Base-by-base conservation (phyloP, 2,113 vertebrate genomes). In the Octodon degus region DNA sequence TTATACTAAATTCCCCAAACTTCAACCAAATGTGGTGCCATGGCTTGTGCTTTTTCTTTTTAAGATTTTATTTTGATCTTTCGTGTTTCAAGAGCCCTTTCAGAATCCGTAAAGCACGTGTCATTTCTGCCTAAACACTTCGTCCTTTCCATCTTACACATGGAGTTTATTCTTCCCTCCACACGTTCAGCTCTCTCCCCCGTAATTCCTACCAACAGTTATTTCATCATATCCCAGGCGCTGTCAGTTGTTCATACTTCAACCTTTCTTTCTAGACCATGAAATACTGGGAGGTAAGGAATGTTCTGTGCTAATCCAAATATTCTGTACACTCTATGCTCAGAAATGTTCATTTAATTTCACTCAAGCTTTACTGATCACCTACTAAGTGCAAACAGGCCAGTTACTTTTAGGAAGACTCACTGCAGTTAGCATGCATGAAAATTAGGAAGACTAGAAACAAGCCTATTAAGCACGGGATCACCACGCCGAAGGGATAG, bases 81-180 rank as follows among this genome's bases (percentile, higher is more conserved):
- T 37, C 79, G 20, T 86, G 60, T 92, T 96, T 89, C 62, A 67
- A 90, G 93, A 95, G 40, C 12, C 25, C 25, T 94, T 70, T 60
- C 1, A 17, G 0, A 20, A 53, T 90, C 50, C 60, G 70, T 92
- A 62, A 47, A 20, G 32, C 22, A 47, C 1, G 60, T 14, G 34
- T 25, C 10, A 24, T 34, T 84, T 92, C 40, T 17, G 55, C 7
- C 70, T 84, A n/a, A 34, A 83, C 87, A 34, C 58, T 58, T 84
- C 30, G 50, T 8, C 11, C 65, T 68, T 70, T 50, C 58, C 32
- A 24, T 81, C 7, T 14, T 67, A 30, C 65, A 76, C 37, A 7
- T 17, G 62, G 20, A 79, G 80, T 84, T 47, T 43, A 55, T 65
- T 86, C 25, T 80, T 58, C 90, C 27, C 40, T 82, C 19, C 17